Evolutionary conservation across 2,797 vertebrate genomes (phyloP).

Genomic region (Pipistrellus pipistrellus): DNA sequence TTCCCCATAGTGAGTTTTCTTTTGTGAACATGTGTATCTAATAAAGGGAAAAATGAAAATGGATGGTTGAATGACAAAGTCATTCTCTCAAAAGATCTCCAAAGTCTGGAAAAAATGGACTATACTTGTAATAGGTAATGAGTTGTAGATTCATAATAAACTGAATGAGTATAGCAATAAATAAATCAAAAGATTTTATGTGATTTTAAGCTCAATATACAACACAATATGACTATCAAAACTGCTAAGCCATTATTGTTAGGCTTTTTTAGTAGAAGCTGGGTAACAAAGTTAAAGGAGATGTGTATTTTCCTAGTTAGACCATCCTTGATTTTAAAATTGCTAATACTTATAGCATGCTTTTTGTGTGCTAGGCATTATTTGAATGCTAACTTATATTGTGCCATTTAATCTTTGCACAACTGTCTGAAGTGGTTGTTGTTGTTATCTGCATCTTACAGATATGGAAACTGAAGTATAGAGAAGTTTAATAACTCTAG

Average conservation of each 20-base stretch:
- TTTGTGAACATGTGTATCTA: conserved; percentile 33
- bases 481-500: conserved; percentile 42
- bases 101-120: conserved; percentile 31
- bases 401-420: conserved; percentile 20
- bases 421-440: neutral
- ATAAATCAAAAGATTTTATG: conserved; percentile 35
- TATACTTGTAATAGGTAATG: conserved; percentile 27
- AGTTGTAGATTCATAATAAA: conserved; percentile 35
- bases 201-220: conserved; percentile 21
- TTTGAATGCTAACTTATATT: conserved; percentile 34
- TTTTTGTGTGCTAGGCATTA: conserved; percentile 29
- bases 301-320: neutral
- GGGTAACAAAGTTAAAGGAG: conserved; percentile 8
- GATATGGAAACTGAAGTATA: conserved; percentile 65
- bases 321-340: conserved; percentile 55
- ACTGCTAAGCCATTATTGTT: conserved; percentile 4
- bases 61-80: conserved; percentile 53
- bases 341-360: neutral
- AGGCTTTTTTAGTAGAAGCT: conserved; percentile 22
- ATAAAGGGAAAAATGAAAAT: conserved; percentile 40
- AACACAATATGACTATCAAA: neutral
- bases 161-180: neutral
- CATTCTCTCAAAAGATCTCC: conserved; percentile 15
- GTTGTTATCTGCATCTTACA: conserved; percentile 39
- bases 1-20: conserved; percentile 35